Percentiles rank a stretch among this genome's conserved stretches.
phyloP scores from a whole-genome alignment of 2,113 vertebrate species.

The Hippopotamus amphibius region DNA sequence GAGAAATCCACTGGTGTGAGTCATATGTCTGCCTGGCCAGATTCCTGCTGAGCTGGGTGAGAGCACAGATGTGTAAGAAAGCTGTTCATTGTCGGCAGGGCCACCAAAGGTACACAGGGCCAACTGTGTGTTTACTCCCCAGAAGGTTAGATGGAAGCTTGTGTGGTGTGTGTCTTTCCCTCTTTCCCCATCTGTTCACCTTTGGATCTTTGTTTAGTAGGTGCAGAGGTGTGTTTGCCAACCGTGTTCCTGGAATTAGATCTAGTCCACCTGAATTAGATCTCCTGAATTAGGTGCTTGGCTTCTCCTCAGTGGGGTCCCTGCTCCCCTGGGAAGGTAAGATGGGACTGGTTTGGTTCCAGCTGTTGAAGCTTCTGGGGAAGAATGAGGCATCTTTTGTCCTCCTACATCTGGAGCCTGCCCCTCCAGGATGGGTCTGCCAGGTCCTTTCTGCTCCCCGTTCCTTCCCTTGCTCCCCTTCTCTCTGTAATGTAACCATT shows the following conservation, averaged over 20 bases:
- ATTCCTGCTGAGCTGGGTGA: not conserved
- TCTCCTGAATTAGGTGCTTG: not conserved
- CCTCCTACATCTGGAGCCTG: not conserved
- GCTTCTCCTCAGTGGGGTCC: not conserved
- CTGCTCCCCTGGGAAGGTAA: not conserved
- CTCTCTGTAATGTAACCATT: not conserved
- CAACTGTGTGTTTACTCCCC: too few relatives aligned
- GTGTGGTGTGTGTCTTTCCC: not conserved
- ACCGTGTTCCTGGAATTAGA: not conserved
- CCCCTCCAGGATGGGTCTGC: not conserved
- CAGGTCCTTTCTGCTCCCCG: not conserved
- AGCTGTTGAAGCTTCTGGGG: not conserved
- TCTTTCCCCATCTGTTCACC: not conserved
- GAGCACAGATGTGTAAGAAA: not conserved
- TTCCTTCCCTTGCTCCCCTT: not conserved
- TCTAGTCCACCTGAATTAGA: not conserved
- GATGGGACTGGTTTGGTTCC: not conserved
- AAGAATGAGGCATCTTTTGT: not conserved
- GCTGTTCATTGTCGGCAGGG: not conserved
- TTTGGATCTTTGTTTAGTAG: not conserved
- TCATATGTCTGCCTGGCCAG: not conserved
- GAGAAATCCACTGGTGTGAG: not conserved
- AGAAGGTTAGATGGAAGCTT: not conserved
- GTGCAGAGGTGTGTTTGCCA: not conserved
- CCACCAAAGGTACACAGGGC: not conserved